These are phyloP conservation scores for Toxotes chatareus DNA, from an alignment of 2,113 vertebrate genomes.

Conservation along the genomic window DNA sequence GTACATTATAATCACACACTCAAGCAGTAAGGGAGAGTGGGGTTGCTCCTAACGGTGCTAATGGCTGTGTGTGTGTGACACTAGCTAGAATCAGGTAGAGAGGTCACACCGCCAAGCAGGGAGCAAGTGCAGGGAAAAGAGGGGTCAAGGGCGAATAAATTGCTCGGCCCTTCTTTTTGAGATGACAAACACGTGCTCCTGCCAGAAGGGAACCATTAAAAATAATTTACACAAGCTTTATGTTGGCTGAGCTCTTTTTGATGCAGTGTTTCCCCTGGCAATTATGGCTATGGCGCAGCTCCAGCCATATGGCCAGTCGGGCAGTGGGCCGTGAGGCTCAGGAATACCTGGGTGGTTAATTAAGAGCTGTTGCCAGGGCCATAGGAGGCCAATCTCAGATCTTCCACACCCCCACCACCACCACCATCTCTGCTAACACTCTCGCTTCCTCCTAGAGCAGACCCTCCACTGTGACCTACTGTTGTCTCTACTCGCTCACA, in stretches of 20 bases:
- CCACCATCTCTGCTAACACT: slow-evolving; percentile 57
- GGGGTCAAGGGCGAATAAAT: slow-evolving; percentile 83
- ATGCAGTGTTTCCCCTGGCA: slow-evolving; percentile 93
- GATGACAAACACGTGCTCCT: slow-evolving; percentile 89
- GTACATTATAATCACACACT: slow-evolving; percentile 60
- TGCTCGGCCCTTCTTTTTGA: slow-evolving; percentile 79
- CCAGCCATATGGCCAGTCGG: slow-evolving; percentile 95
- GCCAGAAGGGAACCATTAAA: slow-evolving; percentile 96
- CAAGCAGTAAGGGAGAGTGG: slow-evolving; percentile 27
- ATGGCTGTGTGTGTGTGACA: slow-evolving; percentile 60
- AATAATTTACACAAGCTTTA: slow-evolving; percentile 96
- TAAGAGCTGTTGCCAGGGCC: slow-evolving; percentile 96
- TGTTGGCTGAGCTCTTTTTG: slow-evolving; percentile 89
- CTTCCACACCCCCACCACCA: slow-evolving; percentile 83
- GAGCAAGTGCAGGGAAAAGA: slow-evolving; percentile 69
- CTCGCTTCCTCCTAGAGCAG: slow-evolving; percentile 64
- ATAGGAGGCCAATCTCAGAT: slow-evolving; percentile 94
- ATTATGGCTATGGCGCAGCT: slow-evolving; percentile 91
- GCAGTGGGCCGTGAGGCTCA: slow-evolving; percentile 88
- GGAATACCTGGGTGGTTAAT: slow-evolving; percentile 99
- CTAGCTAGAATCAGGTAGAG: slow-evolving; percentile 77
- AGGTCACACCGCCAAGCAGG: slow-evolving; percentile 67
- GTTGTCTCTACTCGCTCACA: slow-evolving; percentile 82
- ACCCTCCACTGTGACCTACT: slow-evolving; percentile 79
- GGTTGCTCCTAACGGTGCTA: slow-evolving; percentile 64